Evolutionary conservation across 2,113 vertebrate species (phyloP).

Genomic region (Antechinus flavipes): DNA sequence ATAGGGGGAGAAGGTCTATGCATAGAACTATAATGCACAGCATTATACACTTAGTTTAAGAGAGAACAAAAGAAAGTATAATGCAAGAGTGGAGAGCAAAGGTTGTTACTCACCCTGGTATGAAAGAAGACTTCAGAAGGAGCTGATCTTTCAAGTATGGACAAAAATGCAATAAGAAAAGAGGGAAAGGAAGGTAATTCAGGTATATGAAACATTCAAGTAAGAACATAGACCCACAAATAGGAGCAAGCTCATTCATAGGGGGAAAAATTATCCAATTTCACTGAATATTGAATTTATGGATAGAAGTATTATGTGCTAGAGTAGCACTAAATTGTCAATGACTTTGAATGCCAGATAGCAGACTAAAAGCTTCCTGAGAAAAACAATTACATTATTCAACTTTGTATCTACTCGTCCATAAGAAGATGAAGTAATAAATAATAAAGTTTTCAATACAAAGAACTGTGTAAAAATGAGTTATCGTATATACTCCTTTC

Average conservation of each 20-base stretch:
- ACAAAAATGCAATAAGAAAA: not conserved
- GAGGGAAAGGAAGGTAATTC: not conserved
- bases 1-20: not conserved
- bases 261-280: not conserved
- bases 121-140: not conserved
- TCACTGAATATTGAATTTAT: constrained; percentile 12
- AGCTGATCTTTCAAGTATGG: not conserved
- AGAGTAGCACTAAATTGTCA: not conserved
- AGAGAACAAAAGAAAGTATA: not conserved
- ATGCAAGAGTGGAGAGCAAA: not conserved
- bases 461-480: not conserved
- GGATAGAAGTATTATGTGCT: not conserved
- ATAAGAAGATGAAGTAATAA: not conserved
- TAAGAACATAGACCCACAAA: not conserved
- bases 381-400: not conserved
- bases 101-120: not conserved
- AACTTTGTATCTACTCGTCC: not conserved
- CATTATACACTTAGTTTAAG: not conserved
- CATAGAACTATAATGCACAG: not conserved
- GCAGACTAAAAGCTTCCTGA: not conserved
- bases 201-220: not conserved
- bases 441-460: not conserved
- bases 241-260: not conserved
- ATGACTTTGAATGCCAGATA: not conserved
- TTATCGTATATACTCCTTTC: not conserved